Conservation (phyloP, 2,797 vertebrate species). For the Enteromius unitaeniatus region DNA sequence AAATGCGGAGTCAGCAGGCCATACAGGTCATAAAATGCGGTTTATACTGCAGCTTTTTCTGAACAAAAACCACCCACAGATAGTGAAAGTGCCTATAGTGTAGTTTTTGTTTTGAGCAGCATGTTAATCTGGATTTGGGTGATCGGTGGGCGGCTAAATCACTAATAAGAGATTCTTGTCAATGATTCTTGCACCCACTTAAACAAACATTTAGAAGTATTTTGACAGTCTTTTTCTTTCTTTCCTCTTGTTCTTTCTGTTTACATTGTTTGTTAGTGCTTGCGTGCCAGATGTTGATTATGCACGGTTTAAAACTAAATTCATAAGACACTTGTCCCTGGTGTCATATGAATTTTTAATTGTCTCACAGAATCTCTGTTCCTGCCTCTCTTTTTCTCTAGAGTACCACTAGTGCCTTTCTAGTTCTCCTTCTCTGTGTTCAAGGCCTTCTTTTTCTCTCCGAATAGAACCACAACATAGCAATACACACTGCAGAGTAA, state of each 20-base stretch:
- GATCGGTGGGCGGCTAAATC: background rate
- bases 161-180: background rate
- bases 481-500: background rate
- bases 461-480: background rate
- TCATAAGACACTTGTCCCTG: constrained; percentile 6
- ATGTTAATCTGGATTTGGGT: background rate
- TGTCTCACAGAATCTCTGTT: constrained; percentile 31
- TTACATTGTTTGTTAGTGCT: constrained; percentile 25
- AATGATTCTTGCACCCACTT: background rate
- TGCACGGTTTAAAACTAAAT: constrained; percentile 13
- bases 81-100: background rate
- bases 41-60: background rate
- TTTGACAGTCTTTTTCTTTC: constrained; percentile 11
- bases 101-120: background rate
- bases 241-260: constrained; percentile 5
- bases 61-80: background rate
- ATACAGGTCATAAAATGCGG: background rate
- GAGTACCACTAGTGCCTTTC: background rate
- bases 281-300: constrained; percentile 38
- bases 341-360: constrained; percentile 44
- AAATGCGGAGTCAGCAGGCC: background rate
- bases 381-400: background rate
- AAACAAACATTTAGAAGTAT: constrained; percentile 26
- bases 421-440: constrained; percentile 15
- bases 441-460: background rate